These are phyloP conservation scores for Tyrannus savana DNA, from an alignment of 2,113 vertebrate genomes.

Conservation along the genomic window DNA sequence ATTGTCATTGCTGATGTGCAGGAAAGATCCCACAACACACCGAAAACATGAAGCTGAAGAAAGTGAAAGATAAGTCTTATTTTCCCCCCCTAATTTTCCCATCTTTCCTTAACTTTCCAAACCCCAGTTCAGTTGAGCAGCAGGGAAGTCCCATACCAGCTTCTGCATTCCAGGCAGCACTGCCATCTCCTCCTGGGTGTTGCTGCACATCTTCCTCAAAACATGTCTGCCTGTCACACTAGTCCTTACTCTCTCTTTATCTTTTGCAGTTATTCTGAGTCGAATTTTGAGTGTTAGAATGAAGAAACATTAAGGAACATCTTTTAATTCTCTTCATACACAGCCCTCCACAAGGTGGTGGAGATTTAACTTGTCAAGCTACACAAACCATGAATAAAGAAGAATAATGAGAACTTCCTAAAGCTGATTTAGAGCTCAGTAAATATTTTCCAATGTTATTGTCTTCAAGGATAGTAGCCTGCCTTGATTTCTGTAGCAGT, in stretches of 20 bases:
- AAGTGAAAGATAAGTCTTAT: not conserved
- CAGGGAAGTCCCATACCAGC: not conserved
- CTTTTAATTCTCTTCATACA: not conserved
- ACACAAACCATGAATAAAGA: not conserved
- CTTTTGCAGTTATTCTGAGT: not conserved
- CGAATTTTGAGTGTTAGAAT: not conserved
- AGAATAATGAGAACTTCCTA: not conserved
- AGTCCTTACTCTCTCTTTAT: not conserved
- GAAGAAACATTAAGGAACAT: not conserved
- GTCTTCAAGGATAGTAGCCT: not conserved
- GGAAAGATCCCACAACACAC: not conserved
- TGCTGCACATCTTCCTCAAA: not conserved
- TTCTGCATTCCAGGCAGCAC: not conserved
- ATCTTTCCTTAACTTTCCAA: not conserved
- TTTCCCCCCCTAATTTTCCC: not conserved
- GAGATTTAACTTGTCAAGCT: not conserved
- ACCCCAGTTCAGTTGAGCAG: not conserved
- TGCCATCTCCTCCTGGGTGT: not conserved
- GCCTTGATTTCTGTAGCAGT: not conserved
- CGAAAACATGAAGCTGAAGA: not conserved
- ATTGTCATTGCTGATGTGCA: accelerated
- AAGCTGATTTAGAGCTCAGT: not conserved
- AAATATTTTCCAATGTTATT: not conserved
- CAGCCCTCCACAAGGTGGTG: not conserved
- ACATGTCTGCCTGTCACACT: not conserved